Base-by-base conservation (phyloP, 1,140 invertebrate genomes). In the Brachionus manjavacas region DNA sequence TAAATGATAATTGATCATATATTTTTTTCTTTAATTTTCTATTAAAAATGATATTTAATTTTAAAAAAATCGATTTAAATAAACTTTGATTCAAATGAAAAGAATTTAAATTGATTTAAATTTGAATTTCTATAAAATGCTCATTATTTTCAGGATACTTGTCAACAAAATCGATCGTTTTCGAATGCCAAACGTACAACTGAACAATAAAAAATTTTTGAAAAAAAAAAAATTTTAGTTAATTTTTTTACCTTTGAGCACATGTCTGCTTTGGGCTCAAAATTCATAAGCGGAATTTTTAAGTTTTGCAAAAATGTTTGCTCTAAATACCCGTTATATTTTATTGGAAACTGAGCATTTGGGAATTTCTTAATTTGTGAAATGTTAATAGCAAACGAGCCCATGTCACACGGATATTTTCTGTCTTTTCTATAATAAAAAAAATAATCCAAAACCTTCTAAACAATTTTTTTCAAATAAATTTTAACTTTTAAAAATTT, bases 381-480 rank as follows among this genome's bases (percentile, higher is more conserved):
- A 66, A 96, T 88, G 89, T 96, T 96, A 14, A 99, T 93, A 14
- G 95, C 96, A 90, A 99, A 99, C 1, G 95, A 96, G 3, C 97
- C 97, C 97, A 99, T 99, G 87, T 99, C 98, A 35, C 97, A 93
- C 4, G 97, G 95, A 91, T 98, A 99, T 0, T 93, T 93, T 86
- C 97, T 90, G 84, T 96, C 92, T 0, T 95, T 93, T 86, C 94
- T 93, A 94, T 95, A 98, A 35, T 93, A 94, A 86, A 95, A 94
- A 87, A 94, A 94, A 89, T 94, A 98, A 11, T 94, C 94, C 14
- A 91, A 91, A 2, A 89, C 88, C 84, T 86, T 88, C 43, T 86
- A 86, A 84, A 87, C 86, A 49, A 85, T 78, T 25, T 6, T 8
- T 3, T 28, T 25, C 3, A 23, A n/a, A 12, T 25, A 16, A 66